Conservation (phyloP, 1,140 invertebrate species). For the Pseudomyrmex dendroicus region DNA sequence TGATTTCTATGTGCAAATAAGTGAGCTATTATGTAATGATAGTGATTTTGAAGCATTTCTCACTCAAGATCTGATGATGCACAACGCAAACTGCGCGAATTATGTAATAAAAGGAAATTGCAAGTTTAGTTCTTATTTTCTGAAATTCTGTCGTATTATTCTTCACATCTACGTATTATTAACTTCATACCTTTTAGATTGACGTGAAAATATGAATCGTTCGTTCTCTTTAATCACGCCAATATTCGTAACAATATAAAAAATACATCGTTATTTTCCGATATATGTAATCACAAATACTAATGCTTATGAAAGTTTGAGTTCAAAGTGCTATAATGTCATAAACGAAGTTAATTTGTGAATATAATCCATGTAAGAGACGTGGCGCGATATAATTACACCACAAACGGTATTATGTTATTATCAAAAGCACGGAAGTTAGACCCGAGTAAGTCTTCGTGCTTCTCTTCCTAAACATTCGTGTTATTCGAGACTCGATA, state of each 20-base stretch:
- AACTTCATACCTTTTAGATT: not conserved
- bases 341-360: slow-evolving; percentile 28
- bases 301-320: slow-evolving; percentile 17
- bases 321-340: slow-evolving; percentile 29
- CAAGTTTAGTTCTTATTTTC: slow-evolving; percentile 12
- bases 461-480: slow-evolving; percentile 21
- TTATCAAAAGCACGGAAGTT: slow-evolving; percentile 30
- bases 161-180: not conserved
- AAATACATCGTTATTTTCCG: not conserved
- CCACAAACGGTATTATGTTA: slow-evolving; percentile 35
- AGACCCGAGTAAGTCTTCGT: slow-evolving; percentile 38
- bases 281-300: not conserved
- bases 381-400: slow-evolving; percentile 25
- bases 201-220: not conserved
- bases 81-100: not conserved
- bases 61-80: not conserved
- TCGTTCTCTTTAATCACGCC: not conserved
- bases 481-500: slow-evolving; percentile 25
- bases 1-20: slow-evolving; percentile 30
- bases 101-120: not conserved
- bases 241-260: not conserved
- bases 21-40: slow-evolving; percentile 31
- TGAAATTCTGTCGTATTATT: not conserved
- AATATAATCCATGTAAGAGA: slow-evolving; percentile 33
- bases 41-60: slow-evolving; percentile 39